phyloP scores from a whole-genome alignment of 2,888 invertebrate species.

The Resseliella maxima region DNA sequence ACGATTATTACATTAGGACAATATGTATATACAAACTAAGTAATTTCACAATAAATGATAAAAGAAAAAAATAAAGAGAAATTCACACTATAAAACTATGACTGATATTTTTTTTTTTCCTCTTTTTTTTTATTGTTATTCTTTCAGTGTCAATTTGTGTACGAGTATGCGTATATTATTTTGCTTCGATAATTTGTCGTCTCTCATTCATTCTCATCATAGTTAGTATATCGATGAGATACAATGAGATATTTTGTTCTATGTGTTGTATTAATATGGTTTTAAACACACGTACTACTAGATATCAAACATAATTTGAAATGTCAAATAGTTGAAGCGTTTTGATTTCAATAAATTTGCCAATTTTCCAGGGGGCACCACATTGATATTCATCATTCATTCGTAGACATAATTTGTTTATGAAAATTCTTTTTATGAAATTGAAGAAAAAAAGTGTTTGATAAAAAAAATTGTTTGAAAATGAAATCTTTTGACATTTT shows the following conservation, averaged over 20 bases:
- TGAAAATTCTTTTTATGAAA: no score
- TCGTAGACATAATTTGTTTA: no score
- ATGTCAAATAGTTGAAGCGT: not conserved
- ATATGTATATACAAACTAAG: not conserved
- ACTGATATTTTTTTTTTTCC: not conserved
- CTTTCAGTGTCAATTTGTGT: constrained; percentile 25
- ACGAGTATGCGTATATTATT: constrained; percentile 34
- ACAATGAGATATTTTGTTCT: constrained; percentile 20
- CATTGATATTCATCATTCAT: no score
- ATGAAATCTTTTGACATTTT: no score
- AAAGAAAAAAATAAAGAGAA: constrained; percentile 18
- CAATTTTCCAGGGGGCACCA: not conserved
- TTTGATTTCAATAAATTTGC: not conserved
- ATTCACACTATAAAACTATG: constrained; percentile 35
- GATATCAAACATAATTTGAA: not conserved
- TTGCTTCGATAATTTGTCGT: not conserved
- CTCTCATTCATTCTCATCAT: constrained; percentile 9
- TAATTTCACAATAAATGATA: not conserved
- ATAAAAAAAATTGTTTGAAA: no score
- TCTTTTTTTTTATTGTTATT: not conserved
- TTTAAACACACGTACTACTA: not conserved
- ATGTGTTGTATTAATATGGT: not conserved
- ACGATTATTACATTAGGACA: not conserved
- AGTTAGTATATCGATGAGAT: not conserved
- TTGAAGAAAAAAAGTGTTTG: no score